Evolutionary conservation across 2,888 invertebrate species (phyloP), one percentile per base, ranked within the genome.

Genomic region (Andricus quercusramuli): DNA sequence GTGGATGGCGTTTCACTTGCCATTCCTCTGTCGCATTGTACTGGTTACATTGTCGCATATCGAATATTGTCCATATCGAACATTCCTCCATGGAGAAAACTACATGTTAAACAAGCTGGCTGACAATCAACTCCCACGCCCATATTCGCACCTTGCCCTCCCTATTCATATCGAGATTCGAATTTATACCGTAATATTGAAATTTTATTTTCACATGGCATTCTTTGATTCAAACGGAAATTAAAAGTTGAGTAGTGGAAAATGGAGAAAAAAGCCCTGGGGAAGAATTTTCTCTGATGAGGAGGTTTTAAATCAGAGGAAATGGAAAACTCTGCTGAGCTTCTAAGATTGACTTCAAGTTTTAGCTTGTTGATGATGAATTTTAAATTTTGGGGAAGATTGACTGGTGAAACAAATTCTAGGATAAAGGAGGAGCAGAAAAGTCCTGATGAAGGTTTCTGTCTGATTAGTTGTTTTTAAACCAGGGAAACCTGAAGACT

Each of bases 11-110:
- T 70, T 70, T 70, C 70, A 70, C 70, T 70, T 70, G 70, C 70
- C 70, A 70, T 70, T 70, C 70, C 70, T 70, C 70, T 70, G 70
- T 70, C 70, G 70, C 70, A n/a, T 70, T 70, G 70, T 51, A 70
- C 51, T 70, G 47, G 70, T 70, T 70, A 70, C 70, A 70, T 70
- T 70, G 70, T 70, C 51, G 70, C 51, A 67, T 67, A 67, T 67
- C 67, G 66, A 66, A 66, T 41, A 66, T 66, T 37, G 66, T 66
- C 66, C 66, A 66, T 68, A 68, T 68, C 68, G 70, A 70, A 70
- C 70, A 70, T 70, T 70, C 20, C 51, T 70, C 70, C 51, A 70
- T 51, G 70, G 32, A 70, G 70, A 70, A 70, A 70, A 70, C 70
- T 56, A 51, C 70, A 70, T 70, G 51, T 70, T 70, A 51, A 47